Percentiles rank a stretch among this genome's conserved stretches.
Evolutionary conservation across 2,888 invertebrate genomes (phyloP).

Genomic region (Pammene aurita): DNA sequence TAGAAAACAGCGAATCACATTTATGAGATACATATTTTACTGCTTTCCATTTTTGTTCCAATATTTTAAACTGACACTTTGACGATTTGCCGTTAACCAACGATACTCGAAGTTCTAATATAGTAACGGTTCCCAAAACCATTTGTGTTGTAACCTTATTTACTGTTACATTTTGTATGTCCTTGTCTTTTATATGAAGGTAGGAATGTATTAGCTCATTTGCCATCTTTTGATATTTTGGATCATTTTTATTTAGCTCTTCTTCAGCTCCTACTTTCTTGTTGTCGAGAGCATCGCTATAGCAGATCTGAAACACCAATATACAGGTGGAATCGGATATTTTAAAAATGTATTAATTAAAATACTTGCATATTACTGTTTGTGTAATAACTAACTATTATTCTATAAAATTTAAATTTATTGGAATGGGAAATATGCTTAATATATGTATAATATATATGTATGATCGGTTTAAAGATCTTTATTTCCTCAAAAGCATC

Average conservation of each 20-base stretch:
- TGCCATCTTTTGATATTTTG: constrained; percentile 18
- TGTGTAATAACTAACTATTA: too few species aligned
- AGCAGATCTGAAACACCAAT: constrained; percentile 15
- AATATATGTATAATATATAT: too few species aligned
- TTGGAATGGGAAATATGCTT: too few species aligned
- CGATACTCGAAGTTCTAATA: background rate
- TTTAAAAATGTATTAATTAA: too few species aligned
- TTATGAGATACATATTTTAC: constrained; percentile 11
- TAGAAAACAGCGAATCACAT: background rate
- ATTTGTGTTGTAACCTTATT: constrained; percentile 3
- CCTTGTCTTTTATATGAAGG: background rate
- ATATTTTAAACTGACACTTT: background rate
- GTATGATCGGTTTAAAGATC: too few species aligned
- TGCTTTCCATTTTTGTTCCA: background rate
- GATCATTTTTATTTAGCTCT: constrained; percentile 10
- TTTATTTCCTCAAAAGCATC: too few species aligned
- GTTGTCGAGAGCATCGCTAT: background rate
- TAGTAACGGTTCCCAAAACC: background rate
- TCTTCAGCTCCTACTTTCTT: background rate
- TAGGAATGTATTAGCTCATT: background rate
- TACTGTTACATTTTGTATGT: background rate
- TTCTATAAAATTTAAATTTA: too few species aligned
- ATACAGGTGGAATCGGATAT: background rate
- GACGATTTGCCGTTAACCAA: background rate
- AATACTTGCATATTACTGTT: too few species aligned